Conservation (phyloP, 2,113 vertebrate species). For the Pituophis catenifer region DNA sequence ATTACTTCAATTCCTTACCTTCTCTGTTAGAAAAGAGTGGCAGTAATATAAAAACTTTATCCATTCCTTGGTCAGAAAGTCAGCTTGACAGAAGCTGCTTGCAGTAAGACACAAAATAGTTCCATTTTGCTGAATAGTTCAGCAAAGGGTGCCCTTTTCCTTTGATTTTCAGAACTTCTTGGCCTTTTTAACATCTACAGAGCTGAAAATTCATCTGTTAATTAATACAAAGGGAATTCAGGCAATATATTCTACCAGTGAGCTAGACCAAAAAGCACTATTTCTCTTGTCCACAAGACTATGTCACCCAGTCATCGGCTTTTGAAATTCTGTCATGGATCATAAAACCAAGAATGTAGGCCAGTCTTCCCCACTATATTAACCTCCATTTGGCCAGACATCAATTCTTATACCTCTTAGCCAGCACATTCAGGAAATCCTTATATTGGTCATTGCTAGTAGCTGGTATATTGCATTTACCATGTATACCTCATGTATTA, state of each 20-base stretch:
- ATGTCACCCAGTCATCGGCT: background rate
- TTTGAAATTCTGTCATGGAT: background rate
- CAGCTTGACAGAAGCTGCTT: accelerated
- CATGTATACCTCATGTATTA: background rate
- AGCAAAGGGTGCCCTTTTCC: background rate
- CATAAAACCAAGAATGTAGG: background rate
- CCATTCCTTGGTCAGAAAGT: accelerated
- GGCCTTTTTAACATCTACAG: background rate
- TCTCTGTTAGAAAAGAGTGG: background rate
- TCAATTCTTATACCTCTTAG: background rate
- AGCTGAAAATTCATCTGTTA: background rate
- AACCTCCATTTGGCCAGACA: background rate
- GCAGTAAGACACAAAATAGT: background rate
- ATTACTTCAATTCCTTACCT: background rate
- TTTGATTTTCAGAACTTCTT: background rate
- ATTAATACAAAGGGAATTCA: background rate
- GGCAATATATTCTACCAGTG: background rate
- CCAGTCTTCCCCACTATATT: background rate
- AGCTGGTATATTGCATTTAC: background rate
- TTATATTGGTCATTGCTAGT: background rate
- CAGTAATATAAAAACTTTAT: background rate
- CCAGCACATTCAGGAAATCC: background rate
- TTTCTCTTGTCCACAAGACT: background rate
- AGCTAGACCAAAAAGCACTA: background rate
- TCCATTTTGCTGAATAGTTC: background rate